A percentile compares a stretch with the other conserved stretches of the same genome.
These are phyloP conservation scores for Ciconia stormi DNA, from an alignment of 2,113 vertebrate genomes.

Conservation along the genomic window DNA sequence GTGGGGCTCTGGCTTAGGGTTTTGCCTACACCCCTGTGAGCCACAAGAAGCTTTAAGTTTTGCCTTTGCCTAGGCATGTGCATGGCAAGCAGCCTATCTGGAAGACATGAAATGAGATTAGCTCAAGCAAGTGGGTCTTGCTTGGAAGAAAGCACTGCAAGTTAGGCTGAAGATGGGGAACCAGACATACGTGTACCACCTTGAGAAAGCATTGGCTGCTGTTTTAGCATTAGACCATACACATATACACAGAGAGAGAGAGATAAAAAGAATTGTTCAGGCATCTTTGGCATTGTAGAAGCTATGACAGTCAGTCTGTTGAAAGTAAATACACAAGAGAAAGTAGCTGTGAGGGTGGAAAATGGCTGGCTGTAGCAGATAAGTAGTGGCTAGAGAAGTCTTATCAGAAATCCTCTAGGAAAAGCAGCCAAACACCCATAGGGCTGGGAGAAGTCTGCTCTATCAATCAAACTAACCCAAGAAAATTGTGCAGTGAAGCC, in stretches of 20 bases:
- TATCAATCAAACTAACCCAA: neutral
- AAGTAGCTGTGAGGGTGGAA: slow-evolving; percentile 13
- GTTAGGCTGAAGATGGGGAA: neutral
- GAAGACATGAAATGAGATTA: slow-evolving; percentile 35
- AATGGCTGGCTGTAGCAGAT: slow-evolving; percentile 60
- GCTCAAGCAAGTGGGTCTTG: neutral
- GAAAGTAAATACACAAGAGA: slow-evolving; percentile 11
- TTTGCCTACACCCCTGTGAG: neutral
- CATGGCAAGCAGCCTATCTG: slow-evolving; percentile 33
- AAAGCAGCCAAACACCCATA: slow-evolving; percentile 31
- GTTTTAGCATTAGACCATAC: neutral
- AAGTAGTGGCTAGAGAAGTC: slow-evolving; percentile 53
- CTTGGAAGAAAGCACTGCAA: neutral
- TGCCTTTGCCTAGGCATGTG: neutral
- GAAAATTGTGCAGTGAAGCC: slow-evolving; percentile 10
- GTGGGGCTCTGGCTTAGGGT: neutral
- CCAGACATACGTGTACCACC: neutral
- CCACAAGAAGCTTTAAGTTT: slow-evolving; percentile 14
- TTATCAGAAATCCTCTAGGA: slow-evolving; percentile 42
- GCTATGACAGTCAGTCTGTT: neutral
- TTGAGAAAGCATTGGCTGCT: neutral
- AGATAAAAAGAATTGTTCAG: neutral
- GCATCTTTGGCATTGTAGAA: neutral
- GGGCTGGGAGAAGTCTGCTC: neutral
- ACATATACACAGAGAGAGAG: accelerated